Conservation (phyloP, 2,113 vertebrate genomes). For the Melanocharis versteri region DNA sequence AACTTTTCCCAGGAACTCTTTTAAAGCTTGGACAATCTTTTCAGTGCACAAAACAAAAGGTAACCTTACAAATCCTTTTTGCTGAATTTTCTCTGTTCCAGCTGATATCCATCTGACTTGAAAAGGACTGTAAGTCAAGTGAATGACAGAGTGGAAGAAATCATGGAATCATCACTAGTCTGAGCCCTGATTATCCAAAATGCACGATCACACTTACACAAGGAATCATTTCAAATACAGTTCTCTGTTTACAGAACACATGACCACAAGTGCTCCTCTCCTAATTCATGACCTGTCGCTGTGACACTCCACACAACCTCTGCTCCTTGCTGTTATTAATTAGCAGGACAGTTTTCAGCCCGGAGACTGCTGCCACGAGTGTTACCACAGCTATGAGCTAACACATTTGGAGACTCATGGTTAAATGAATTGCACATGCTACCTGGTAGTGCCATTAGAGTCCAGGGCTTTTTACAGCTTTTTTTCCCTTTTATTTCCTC, state of each 20-base stretch:
- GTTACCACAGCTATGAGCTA: conserved; percentile 42
- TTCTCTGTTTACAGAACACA: neutral
- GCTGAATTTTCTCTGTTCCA: neutral
- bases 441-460: conserved; percentile 32
- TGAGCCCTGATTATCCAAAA: neutral
- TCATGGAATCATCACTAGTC: neutral
- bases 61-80: neutral
- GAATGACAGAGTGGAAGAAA: neutral
- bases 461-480: neutral
- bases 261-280: neutral
- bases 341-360: conserved; percentile 47
- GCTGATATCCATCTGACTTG: neutral
- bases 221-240: neutral
- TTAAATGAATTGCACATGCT: conserved; percentile 45
- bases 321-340: conserved; percentile 49
- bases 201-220: neutral
- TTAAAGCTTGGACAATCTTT: neutral
- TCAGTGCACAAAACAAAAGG: neutral
- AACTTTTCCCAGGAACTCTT: neutral
- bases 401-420: neutral
- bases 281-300: conserved; percentile 29
- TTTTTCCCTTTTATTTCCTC: neutral
- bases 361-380: neutral
- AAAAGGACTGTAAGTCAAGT: neutral
- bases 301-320: conserved; percentile 30